Conservation (phyloP, 2,888 invertebrate genomes). For the Pseudoips prasinana region DNA sequence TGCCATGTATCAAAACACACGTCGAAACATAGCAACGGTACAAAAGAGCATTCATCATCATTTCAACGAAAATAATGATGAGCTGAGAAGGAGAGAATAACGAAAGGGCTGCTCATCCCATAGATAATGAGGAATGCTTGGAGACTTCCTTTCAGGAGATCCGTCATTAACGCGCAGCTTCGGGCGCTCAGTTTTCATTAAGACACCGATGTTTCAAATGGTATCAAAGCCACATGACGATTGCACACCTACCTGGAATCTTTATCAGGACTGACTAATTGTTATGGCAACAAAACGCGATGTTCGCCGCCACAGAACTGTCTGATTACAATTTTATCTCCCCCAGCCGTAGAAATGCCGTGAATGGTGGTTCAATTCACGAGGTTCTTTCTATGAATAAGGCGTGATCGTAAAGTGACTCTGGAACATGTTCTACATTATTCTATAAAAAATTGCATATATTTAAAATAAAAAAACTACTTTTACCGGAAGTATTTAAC, state of each 20-base stretch:
- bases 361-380: conserved; percentile 11
- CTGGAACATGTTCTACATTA: too few relatives aligned
- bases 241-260: conserved; percentile 12
- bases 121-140: conserved; percentile 68
- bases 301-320: conserved; percentile 8
- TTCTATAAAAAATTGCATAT: too few relatives aligned
- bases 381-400: too few relatives aligned
- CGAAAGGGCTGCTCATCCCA: conserved; percentile 53
- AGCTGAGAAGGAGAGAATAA: conserved; percentile 50
- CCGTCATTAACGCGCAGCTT: conserved; percentile 71
- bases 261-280: conserved; percentile 15
- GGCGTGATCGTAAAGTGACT: too few relatives aligned
- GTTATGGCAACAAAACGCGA: conserved; percentile 17
- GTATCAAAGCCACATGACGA: conserved; percentile 47
- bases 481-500: too few relatives aligned
- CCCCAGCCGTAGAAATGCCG: conserved; percentile 10
- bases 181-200: conserved; percentile 71
- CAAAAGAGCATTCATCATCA: conserved; percentile 45
- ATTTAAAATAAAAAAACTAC: too few relatives aligned
- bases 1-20: conserved; percentile 13
- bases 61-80: conserved; percentile 50
- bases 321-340: conserved; percentile 28
- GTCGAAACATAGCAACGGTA: conserved; percentile 27
- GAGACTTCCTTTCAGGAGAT: conserved; percentile 66
- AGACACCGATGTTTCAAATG: conserved; percentile 66